Percentiles rank a stretch among this genome's conserved stretches.
These are phyloP conservation scores for Ictalurus punctatus DNA, from an alignment of 2,113 vertebrate genomes.

Conservation along the genomic window DNA sequence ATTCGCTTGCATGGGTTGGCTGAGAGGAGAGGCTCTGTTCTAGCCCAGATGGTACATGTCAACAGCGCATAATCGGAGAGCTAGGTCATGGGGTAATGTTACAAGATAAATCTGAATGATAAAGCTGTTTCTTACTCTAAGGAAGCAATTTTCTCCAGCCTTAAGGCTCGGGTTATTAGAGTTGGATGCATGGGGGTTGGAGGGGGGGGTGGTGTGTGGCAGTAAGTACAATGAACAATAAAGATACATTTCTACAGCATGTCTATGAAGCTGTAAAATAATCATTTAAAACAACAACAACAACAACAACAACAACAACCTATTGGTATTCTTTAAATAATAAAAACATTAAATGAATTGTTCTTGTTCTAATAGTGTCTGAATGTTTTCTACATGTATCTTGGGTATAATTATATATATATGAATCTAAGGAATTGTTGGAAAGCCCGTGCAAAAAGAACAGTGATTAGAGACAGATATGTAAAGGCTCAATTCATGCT, in stretches of 20 bases:
- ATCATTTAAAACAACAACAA: neutral
- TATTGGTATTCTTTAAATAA: neutral
- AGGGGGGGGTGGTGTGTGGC: too few relatives aligned
- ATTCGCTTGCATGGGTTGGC: conserved; percentile 7
- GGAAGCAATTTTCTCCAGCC: conserved; percentile 41
- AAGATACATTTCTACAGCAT: conserved; percentile 30
- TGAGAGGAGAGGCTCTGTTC: neutral
- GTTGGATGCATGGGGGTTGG: neutral
- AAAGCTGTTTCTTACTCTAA: conserved; percentile 46
- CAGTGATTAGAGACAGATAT: neutral
- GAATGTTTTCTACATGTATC: neutral
- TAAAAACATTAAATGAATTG: neutral
- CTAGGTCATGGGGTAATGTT: conserved; percentile 53
- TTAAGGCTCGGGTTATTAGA: conserved; percentile 62
- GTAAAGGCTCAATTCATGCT: conserved; percentile 53
- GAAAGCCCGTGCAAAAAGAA: conserved; percentile 8
- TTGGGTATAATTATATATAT: too few relatives aligned
- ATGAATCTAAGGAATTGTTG: neutral
- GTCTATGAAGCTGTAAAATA: neutral
- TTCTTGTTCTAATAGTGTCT: neutral
- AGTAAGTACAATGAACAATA: conserved; percentile 22
- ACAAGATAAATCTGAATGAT: conserved; percentile 52
- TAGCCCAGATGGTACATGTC: conserved; percentile 36
- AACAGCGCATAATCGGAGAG: conserved; percentile 37
- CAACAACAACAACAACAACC: neutral